Base-by-base conservation (phyloP, 2,888 invertebrate genomes). In the Helleia helle region DNA sequence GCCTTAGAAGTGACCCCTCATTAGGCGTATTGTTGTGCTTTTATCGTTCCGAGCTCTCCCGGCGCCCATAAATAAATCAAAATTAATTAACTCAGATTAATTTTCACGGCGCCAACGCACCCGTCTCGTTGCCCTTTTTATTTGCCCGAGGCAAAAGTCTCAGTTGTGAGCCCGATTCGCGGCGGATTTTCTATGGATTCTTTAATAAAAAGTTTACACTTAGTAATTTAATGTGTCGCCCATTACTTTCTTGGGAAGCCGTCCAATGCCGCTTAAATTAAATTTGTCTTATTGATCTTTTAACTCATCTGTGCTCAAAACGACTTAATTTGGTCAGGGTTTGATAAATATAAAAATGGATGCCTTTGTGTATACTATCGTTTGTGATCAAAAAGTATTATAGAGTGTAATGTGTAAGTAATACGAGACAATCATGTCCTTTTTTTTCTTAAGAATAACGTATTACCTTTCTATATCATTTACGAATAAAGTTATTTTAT, bases 21-120 rank as follows among this genome's bases (percentile, higher is more conserved):
- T 83, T 81, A 83, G 67, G 50, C 62, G 65, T 66, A 73, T 79
- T 80, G 79, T 81, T 77, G 75, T 72, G 76, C 74, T 79, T 76
- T 81, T 76, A 75, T 62, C 70, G 71, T n/a, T n/a, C 62, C 61
- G 58, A 55, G 54, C 62, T 59, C 62, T 49, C 54, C 62, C 57
- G 65, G 60, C 52, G 58, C 66, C 60, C 71, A 83, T 84, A 84
- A 83, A 83, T 84, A 84, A 84, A 80, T 81, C 72, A 83, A 83
- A 81, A 80, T 84, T 84, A 84, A 84, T 84, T 84, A 84, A 83
- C 83, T 76, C 70, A 75, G 77, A 84, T 84, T 84, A 83, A 83
- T 84, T 83, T 81, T 77, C 80, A 69, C 76, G 65, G 71, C 67
- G 58, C 66, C 65, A 47, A 46, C 51, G 47, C 48, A 51, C 50